Evolutionary conservation across 92 coral and sea anemone genomes (phyloP).

Genomic region (Porites cylindrica): DNA sequence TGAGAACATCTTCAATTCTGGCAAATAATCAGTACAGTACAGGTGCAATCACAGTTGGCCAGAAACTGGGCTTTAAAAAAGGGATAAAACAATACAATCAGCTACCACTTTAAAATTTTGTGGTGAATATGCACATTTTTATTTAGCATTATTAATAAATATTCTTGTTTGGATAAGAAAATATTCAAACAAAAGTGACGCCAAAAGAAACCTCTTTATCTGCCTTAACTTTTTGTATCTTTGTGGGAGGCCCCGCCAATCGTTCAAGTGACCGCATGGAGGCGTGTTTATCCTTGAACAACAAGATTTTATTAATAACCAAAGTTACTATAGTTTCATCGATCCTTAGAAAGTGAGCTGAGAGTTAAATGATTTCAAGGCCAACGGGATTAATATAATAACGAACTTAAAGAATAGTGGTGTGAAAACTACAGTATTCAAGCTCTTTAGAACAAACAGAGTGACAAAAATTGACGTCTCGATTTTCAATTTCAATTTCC

Average conservation of each 20-base stretch:
- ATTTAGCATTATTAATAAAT: neutral
- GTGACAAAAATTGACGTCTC: neutral
- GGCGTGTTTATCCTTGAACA: neutral
- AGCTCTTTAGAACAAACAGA: neutral
- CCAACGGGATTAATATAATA: no score
- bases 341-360: no score
- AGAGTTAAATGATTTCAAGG: no score
- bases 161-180: constrained; percentile 9
- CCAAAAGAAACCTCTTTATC: neutral
- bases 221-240: neutral
- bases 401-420: neutral
- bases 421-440: neutral
- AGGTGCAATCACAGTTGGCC: no score
- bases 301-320: no score
- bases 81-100: neutral
- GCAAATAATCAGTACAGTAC: no score
- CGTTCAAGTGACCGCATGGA: neutral
- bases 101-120: neutral
- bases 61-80: neutral
- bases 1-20: no score
- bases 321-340: no score
- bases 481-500: neutral
- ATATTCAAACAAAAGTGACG: neutral
- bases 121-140: constrained; percentile 25
- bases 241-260: neutral